Percentiles rank a stretch among this genome's conserved stretches.
Evolutionary conservation across 53 echinoderm and acorn worm genomes (phyloP).

Genomic region (Astropecten irregularis): DNA sequence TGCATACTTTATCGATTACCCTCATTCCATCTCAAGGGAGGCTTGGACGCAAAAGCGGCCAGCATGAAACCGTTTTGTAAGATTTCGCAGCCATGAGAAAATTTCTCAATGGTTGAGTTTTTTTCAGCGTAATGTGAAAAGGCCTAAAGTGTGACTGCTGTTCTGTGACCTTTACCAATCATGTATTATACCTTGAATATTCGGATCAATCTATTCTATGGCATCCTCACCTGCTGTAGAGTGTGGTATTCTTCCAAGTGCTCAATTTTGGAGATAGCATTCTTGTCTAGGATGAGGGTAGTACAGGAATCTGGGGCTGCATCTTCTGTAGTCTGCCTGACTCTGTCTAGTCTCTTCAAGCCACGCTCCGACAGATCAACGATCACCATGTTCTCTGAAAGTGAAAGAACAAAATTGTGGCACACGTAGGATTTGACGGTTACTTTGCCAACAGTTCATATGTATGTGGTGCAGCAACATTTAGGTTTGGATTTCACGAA

Average conservation of each 20-base stretch:
- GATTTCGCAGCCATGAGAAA: too few species aligned
- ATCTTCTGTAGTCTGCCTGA: conserved; percentile 21
- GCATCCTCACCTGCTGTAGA: conserved; percentile 95
- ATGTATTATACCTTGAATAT: too few species aligned
- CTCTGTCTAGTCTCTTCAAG: conserved; percentile 84
- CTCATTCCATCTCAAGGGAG: too few species aligned
- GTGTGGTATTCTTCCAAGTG: conserved; percentile 79
- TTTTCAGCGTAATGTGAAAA: too few species aligned
- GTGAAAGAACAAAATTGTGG: conserved; percentile 7
- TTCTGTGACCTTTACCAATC: too few species aligned
- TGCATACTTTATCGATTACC: too few species aligned
- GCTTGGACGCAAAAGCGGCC: too few species aligned
- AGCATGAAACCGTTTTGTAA: too few species aligned
- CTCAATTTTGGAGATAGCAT: conserved; percentile 90
- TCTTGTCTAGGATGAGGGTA: conserved; percentile 93
- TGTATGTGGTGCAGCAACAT: neutral
- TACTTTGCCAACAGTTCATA: neutral
- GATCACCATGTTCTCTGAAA: conserved; percentile 93
- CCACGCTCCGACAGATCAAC: conserved; percentile 83
- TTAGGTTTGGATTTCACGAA: neutral
- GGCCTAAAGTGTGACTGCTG: too few species aligned
- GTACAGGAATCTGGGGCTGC: conserved; percentile 72
- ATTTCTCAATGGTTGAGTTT: too few species aligned
- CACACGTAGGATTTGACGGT: neutral
- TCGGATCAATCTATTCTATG: too few species aligned